phyloP scores from a whole-genome alignment of 2,888 invertebrate genomes.

The Dynastes grantii region DNA sequence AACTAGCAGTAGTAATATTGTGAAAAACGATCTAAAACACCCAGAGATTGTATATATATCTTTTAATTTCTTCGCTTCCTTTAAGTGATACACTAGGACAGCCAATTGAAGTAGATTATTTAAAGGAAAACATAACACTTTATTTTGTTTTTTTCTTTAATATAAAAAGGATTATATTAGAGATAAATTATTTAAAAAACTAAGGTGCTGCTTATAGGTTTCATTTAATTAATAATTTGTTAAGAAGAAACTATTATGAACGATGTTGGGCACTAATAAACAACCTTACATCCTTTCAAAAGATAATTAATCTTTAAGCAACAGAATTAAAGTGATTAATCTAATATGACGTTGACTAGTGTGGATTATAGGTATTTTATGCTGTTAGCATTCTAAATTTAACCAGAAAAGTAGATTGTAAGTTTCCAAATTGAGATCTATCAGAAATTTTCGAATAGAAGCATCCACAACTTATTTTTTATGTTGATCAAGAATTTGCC shows the following conservation, averaged over 20 bases:
- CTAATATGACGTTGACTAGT: no score
- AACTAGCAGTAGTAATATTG: no score
- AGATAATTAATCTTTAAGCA: background rate
- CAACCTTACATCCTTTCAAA: background rate
- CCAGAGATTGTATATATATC: no score
- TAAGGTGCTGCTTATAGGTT: constrained; percentile 27
- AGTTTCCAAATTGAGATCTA: no score
- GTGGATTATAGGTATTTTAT: no score
- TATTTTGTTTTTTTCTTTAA: constrained; percentile 1
- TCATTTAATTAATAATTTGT: constrained; percentile 22
- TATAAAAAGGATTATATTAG: constrained; percentile 18
- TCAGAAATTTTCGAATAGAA: no score
- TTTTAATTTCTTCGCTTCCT: background rate
- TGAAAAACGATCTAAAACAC: no score
- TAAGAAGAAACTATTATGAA: constrained; percentile 18
- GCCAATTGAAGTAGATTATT: background rate
- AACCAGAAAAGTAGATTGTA: no score
- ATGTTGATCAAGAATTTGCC: no score
- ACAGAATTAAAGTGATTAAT: no score
- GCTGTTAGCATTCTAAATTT: no score
- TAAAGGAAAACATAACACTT: background rate
- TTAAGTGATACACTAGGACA: background rate
- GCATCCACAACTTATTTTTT: no score
- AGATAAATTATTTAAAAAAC: constrained; percentile 37
- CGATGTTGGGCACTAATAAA: constrained; percentile 23